Base-by-base conservation (phyloP, 1,140 invertebrate genomes). In the Drosophila subpulchrella region DNA sequence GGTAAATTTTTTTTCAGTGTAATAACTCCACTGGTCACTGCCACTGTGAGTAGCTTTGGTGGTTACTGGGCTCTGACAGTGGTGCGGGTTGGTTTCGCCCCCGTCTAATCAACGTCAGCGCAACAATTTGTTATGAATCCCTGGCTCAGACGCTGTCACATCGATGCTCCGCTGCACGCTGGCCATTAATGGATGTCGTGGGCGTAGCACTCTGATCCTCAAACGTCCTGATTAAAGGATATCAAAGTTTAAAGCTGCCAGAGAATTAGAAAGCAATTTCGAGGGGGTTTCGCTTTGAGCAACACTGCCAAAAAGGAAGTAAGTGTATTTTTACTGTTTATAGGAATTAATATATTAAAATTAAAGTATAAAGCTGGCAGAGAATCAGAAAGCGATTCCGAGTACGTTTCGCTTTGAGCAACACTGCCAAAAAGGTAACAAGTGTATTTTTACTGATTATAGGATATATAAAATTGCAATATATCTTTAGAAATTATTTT, bases 121-220 rank as follows among this genome's bases (percentile, higher is more conserved):
- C 78, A 81, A 75, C 82, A 86, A 86, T 82, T 86, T 88, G 82
- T 76, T 86, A 81, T 82, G 75, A 78, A 82, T 88, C 76, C 74
- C 62, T 39, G 59, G 60, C 53, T 63, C 58, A 34, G 39, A 34
- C 47, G 50, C 73, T 81, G 62, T 75, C 75, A 63, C 72, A 73
- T 75, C 62, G 55, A 53, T 54, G 57, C 50, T 51, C n/a, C 44
- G 68, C 65, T 70, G 54, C 70, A 57, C 57, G 57, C 41, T 59
- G 59, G 50, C 83, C 62, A 65, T 81, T 82, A 86, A 88, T 82
- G 82, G 78, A 88, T 82, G 78, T 86, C 63, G 82, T 75, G 65
- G 82, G 82, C 82, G 59, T 71, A 32, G 15, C 74, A 24, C 15
- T 36, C 10, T 47, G 36, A 41, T 70, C 34, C 67, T 17, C 41